phyloP scores from a whole-genome alignment of 2,797 vertebrate species.

The Poeciliopsis turneri region DNA sequence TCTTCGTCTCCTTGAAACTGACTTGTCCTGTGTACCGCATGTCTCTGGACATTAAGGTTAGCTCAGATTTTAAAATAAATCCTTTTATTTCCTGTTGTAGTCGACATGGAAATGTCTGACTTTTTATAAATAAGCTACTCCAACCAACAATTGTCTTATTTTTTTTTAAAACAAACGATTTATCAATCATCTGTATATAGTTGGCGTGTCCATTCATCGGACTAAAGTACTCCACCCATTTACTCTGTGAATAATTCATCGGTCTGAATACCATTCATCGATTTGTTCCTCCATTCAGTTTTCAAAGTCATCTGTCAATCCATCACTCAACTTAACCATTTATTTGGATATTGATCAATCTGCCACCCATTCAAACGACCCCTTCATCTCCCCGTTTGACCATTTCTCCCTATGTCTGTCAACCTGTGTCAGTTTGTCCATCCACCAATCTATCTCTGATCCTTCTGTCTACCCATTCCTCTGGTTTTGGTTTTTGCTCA shows the following conservation, averaged over 20 bases:
- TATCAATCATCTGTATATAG: background rate
- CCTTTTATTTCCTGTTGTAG: background rate
- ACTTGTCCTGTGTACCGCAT: slow-evolving; percentile 34
- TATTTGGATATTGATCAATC: background rate
- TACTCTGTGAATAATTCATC: background rate
- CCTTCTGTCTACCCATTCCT: background rate
- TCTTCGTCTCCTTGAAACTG: slow-evolving; percentile 37
- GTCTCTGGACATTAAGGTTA: background rate
- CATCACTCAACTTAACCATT: background rate
- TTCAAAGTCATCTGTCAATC: background rate
- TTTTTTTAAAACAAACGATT: background rate
- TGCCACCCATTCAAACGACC: background rate
- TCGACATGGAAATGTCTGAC: background rate
- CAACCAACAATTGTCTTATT: background rate
- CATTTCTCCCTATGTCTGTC: background rate
- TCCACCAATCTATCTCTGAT: background rate
- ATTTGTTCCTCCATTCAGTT: background rate
- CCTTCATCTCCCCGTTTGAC: background rate
- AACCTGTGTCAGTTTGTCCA: too few relatives aligned
- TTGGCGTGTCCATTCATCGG: background rate
- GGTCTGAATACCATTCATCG: background rate
- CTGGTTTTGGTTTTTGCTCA: background rate
- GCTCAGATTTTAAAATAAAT: background rate
- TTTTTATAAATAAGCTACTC: background rate
- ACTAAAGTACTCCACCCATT: background rate